These are phyloP conservation scores for Pampus argenteus DNA, from an alignment of 2,797 vertebrate species.

Conservation along the genomic window DNA sequence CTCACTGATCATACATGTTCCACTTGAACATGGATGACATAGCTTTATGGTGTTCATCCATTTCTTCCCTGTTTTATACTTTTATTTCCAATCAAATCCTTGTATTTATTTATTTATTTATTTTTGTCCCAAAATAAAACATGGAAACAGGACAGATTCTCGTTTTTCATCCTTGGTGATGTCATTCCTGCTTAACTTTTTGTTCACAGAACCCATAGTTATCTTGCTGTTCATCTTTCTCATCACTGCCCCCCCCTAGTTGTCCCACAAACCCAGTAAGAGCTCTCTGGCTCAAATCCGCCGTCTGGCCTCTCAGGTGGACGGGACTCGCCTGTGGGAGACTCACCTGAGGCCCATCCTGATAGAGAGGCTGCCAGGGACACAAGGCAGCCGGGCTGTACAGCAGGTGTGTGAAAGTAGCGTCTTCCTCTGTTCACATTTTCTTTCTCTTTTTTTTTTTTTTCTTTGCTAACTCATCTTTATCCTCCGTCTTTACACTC, in stretches of 20 bases:
- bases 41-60: neutral
- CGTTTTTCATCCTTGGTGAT: neutral
- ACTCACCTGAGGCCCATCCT: constrained; percentile 88
- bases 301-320: constrained; percentile 84
- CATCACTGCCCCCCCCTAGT: constrained; percentile 62
- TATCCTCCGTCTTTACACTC: constrained; percentile 16
- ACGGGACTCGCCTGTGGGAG: constrained; percentile 87
- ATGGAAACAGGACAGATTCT: neutral
- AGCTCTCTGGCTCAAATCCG: constrained; percentile 81
- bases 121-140: too few species aligned
- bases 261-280: constrained; percentile 83
- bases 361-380: constrained; percentile 88
- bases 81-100: neutral
- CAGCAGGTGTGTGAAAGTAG: constrained; percentile 84
- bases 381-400: constrained; percentile 84
- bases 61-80: neutral
- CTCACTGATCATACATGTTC: too few species aligned
- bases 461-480: neutral
- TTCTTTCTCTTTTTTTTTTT: too few species aligned
- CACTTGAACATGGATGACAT: too few species aligned
- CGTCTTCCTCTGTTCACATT: neutral
- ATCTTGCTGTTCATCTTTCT: neutral
- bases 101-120: too few species aligned
- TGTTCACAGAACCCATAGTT: neutral
- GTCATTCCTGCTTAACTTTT: neutral